Conservation (phyloP, 2,113 vertebrate genomes). For the Tiliqua scincoides region DNA sequence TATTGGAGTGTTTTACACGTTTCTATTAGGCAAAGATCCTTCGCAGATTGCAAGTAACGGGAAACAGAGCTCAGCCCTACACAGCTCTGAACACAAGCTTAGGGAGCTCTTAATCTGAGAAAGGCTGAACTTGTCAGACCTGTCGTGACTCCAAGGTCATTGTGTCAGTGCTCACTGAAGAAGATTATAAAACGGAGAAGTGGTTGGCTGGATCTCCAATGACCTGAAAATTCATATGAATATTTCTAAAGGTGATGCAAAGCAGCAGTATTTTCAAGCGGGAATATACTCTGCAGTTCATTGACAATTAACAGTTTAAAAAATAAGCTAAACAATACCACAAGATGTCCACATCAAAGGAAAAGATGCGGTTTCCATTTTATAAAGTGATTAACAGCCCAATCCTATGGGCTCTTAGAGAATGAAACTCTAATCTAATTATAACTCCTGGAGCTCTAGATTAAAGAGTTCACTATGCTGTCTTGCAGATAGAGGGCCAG, state of each 20-base stretch:
- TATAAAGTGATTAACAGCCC: neutral
- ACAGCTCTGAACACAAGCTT: neutral
- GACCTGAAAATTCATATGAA: neutral
- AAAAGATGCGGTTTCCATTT: neutral
- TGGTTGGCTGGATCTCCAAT: neutral
- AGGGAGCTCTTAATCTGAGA: neutral
- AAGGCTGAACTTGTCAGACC: neutral
- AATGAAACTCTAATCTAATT: neutral
- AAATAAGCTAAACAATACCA: neutral
- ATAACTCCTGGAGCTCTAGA: neutral
- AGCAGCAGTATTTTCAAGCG: neutral
- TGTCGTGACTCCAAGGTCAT: neutral
- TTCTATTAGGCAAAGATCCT: neutral
- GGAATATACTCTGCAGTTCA: neutral
- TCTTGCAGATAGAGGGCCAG: neutral
- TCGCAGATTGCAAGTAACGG: neutral
- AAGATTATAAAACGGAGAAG: neutral
- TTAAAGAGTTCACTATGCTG: neutral
- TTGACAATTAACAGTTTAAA: neutral
- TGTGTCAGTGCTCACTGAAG: neutral
- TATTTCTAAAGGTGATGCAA: neutral
- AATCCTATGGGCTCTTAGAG: neutral
- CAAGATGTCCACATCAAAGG: neutral
- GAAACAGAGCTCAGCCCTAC: neutral
- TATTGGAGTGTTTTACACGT: neutral